These are phyloP conservation scores for Pectinophora gossypiella DNA, from an alignment of 1,140 invertebrate species.

Conservation along the genomic window DNA sequence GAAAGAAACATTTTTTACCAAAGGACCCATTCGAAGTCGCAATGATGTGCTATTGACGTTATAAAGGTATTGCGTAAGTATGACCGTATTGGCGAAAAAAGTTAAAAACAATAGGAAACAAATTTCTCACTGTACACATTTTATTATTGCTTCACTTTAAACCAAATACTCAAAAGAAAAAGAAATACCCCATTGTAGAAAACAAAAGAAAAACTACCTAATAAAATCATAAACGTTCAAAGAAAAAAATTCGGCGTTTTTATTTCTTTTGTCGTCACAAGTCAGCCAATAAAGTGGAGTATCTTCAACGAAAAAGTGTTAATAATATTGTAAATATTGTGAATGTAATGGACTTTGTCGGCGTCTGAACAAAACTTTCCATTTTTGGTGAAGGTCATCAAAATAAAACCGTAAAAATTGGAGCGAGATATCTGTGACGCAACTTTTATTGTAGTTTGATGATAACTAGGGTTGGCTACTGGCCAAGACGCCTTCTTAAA, in stretches of 20 bases:
- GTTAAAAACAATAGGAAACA: too few relatives aligned
- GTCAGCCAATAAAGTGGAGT: background rate
- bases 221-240: slow-evolving; percentile 1
- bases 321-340: background rate
- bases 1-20: too few relatives aligned
- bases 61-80: too few relatives aligned
- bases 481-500: too few relatives aligned
- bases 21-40: too few relatives aligned
- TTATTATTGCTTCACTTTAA: too few relatives aligned
- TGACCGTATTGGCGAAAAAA: too few relatives aligned
- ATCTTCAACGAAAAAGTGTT: background rate
- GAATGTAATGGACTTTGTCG: too few relatives aligned
- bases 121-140: too few relatives aligned
- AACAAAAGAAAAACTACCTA: background rate
- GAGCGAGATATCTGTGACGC: background rate
- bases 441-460: background rate
- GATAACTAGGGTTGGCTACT: too few relatives aligned
- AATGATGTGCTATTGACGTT: too few relatives aligned
- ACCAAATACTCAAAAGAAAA: too few relatives aligned
- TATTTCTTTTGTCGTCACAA: background rate
- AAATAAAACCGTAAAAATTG: background rate
- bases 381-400: background rate
- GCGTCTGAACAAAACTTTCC: background rate
- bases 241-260: background rate
- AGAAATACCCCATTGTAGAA: background rate